Base-by-base conservation (phyloP, 2,113 vertebrate genomes). In the Suricata suricatta region DNA sequence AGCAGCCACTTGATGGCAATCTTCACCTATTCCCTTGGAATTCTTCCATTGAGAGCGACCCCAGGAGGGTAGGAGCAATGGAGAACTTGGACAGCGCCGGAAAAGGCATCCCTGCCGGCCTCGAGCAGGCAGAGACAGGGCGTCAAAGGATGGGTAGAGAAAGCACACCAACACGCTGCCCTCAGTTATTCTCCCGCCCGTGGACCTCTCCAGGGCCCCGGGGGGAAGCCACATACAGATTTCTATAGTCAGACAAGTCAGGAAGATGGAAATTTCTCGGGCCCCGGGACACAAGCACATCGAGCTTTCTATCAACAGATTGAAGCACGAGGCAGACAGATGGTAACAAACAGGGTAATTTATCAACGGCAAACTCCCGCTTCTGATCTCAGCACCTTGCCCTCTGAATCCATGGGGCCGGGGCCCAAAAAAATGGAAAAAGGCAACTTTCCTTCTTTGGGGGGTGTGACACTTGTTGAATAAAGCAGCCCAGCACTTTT, bases 1-100 rank as follows among this genome's bases (percentile, higher is more conserved):
- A 96, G 17, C 83, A 91, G 94, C 98, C 98, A 98, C 98, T 98
- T 97, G 98, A 96, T 96, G 98, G 98, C 98, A 96, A 96, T 95
- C 95, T 97, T 98, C 87, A 96, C 88, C 97, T 97, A 95, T 64
- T 94, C 84, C 94, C 98, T 97, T 98, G 97, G 95, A 98, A 96
- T 92, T 90, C 41, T 93, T 97, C 96, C 94, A 97, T 29, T 0
- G 17, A 60, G 85, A 92, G 79, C 96, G 92, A 96, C 90, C 89
- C 68, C 47, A 27, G 72, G 83, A 80, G 80, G 27, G 25, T 13
- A 66, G 33, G 35, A 68, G 77, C 33, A 31, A 21, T 71, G 54
- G 57, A 35, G 64, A 72, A 27, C 11, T 2, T 38, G 60, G 57
- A 69, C 57, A 12, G 25, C 27, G 57, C 76, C 74, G 11, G 14